Conservation (phyloP, 23 tunicate species). For the Ciona savignyi region DNA sequence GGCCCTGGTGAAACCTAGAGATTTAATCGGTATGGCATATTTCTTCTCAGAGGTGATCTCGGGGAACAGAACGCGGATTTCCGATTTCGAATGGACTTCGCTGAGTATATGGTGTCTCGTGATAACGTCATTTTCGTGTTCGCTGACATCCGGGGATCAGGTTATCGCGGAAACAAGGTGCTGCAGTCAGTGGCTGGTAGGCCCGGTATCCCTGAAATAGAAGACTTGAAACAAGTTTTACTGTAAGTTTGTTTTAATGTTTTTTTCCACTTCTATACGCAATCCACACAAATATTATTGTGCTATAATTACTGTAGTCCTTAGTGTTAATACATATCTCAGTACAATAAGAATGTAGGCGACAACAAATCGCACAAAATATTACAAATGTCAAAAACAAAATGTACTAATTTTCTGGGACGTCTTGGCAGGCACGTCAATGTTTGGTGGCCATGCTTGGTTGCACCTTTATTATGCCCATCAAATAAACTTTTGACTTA, state of each 20-base stretch:
- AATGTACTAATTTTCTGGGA: too few relatives aligned
- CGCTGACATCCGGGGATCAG: conserved; percentile 77
- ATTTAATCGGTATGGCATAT: too few relatives aligned
- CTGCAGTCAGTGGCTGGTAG: conserved; percentile 17
- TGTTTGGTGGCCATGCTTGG: too few relatives aligned
- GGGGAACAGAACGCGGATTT: conserved; percentile 55
- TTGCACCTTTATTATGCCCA: too few relatives aligned
- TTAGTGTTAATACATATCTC: too few relatives aligned
- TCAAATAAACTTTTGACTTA: too few relatives aligned
- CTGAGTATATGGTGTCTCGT: conserved; percentile 45
- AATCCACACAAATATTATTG: neutral
- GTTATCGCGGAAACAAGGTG: conserved; percentile 38
- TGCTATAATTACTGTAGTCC: too few relatives aligned
- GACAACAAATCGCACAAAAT: too few relatives aligned
- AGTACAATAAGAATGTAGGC: too few relatives aligned
- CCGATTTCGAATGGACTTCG: conserved; percentile 43
- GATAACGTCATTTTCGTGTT: conserved; percentile 40
- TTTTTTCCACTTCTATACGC: neutral
- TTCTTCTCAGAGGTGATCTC: conserved; percentile 38
- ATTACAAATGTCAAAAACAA: too few relatives aligned
- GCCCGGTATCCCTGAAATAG: neutral
- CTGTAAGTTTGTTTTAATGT: neutral
- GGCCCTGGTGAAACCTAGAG: too few relatives aligned
- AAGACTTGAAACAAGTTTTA: neutral
- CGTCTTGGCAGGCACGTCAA: too few relatives aligned